A percentile compares a stretch with the other conserved stretches of the same genome.
phyloP scores from a whole-genome alignment of 2,888 invertebrate species.

The Anthrax anthrax region DNA sequence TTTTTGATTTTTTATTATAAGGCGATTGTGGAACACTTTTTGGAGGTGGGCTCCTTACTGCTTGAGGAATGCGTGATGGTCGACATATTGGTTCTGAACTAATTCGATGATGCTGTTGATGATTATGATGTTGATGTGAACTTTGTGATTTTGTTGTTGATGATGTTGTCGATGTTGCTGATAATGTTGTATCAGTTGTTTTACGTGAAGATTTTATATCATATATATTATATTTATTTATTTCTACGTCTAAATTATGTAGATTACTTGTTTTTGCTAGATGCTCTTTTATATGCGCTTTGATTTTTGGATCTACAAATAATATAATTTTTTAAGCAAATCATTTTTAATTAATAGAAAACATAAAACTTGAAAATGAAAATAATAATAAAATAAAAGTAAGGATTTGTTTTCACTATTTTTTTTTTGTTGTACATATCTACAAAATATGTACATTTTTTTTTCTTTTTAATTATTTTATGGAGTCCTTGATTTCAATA shows the following conservation, averaged over 20 bases:
- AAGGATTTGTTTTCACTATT: no score
- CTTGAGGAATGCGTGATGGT: constrained; percentile 43
- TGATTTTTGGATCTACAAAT: constrained; percentile 68
- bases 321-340: no score
- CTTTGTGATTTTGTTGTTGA: constrained; percentile 17
- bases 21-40: constrained; percentile 30
- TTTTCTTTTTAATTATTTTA: no score
- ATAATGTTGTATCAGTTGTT: constrained; percentile 30
- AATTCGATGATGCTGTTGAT: constrained; percentile 19
- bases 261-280: constrained; percentile 43
- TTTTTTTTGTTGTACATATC: no score
- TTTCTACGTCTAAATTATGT: constrained; percentile 39
- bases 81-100: constrained; percentile 30
- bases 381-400: no score
- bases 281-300: constrained; percentile 62
- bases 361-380: no score
- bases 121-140: constrained; percentile 17
- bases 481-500: no score
- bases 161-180: constrained; percentile 17
- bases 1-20: constrained; percentile 28
- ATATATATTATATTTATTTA: constrained; percentile 32
- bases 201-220: constrained; percentile 26
- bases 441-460: no score
- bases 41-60: constrained; percentile 26
- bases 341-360: background rate